Evolutionary conservation across 2,797 vertebrate genomes (phyloP), one percentile per base, ranked within the genome.

Genomic region (Pelodytes ibericus): DNA sequence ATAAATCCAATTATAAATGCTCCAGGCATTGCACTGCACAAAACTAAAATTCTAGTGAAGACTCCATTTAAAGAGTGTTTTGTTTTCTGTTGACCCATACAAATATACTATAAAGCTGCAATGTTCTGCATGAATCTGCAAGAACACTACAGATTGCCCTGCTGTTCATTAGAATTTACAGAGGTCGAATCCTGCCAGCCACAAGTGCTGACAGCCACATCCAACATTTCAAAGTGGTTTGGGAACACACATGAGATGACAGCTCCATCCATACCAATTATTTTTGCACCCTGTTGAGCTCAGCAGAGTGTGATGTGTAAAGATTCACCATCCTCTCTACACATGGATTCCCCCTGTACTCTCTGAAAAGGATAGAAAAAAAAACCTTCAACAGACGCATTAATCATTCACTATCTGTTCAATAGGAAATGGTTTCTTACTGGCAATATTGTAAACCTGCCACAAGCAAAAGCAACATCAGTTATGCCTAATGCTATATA

Each of bases 401-500:
- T 56, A 61, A 18, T 36, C 70, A 27, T 49, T 62, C 49, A 63
- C 25, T 0, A 66, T 72, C 60, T 2, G 1, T 22, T 76, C 72
- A 58, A 36, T 15, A 1, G 0, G 3, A 75, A 63, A 77, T 70
- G 68, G 61, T 79, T 18, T 72, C 56, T 2, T 41, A 53, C 75
- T 39, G 16, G 53, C 67, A 60, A 53, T 73, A 79, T 74, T 62
- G 63, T 56, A 78, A 78, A 68, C 39, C 70, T 67, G n/a, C 31
- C 59, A 44, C 1, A 31, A 74, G 27, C 58, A 79, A 27, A 74
- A 59, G 78, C 27, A 62, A 59, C 2, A 68, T 39, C 51, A 77
- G 51, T 69, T 7, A 66, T 20, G 79, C 41, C 60, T 30, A 71
- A 4, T 1, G 76, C 4, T 26, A 27, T n/a, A 5, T 62, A 80